Evolutionary conservation across 2,797 vertebrate species (phyloP).

Genomic region (Paramormyrops hopkinsi): DNA sequence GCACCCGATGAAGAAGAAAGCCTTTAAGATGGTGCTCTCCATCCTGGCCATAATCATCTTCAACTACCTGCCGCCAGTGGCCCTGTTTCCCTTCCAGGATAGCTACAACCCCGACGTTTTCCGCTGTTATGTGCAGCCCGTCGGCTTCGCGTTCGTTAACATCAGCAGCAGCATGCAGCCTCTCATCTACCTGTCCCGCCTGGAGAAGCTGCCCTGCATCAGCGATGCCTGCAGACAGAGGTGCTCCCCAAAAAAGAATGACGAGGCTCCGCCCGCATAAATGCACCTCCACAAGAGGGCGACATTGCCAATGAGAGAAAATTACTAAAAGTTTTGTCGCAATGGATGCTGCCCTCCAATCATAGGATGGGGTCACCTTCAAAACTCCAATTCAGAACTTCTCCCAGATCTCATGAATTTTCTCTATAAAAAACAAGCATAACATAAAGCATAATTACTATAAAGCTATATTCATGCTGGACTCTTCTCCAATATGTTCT

Average conservation of each 20-base stretch:
- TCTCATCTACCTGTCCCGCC: constrained; percentile 56
- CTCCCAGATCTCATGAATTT: neutral
- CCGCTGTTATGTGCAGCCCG: constrained; percentile 62
- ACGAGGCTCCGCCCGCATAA: constrained; percentile 15
- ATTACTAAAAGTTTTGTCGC: neutral
- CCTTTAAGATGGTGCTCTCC: constrained; percentile 63
- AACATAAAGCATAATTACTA: neutral
- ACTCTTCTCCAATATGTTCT: neutral
- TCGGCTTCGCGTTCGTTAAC: constrained; percentile 61
- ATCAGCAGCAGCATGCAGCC: constrained; percentile 69
- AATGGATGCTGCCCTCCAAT: neutral
- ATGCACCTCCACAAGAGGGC: neutral
- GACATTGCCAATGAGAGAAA: neutral
- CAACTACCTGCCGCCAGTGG: constrained; percentile 65
- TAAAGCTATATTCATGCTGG: neutral
- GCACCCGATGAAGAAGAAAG: constrained; percentile 70
- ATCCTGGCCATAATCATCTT: constrained; percentile 58
- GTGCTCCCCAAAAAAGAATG: constrained; percentile 28
- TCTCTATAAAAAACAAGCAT: neutral
- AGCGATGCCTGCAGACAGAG: constrained; percentile 40
- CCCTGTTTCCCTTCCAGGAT: constrained; percentile 63
- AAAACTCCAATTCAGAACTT: neutral
- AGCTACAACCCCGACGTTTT: constrained; percentile 51
- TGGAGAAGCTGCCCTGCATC: constrained; percentile 60
- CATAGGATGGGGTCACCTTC: neutral